Conservation (phyloP, 2,113 vertebrate genomes). For the Alouatta palliata region DNA sequence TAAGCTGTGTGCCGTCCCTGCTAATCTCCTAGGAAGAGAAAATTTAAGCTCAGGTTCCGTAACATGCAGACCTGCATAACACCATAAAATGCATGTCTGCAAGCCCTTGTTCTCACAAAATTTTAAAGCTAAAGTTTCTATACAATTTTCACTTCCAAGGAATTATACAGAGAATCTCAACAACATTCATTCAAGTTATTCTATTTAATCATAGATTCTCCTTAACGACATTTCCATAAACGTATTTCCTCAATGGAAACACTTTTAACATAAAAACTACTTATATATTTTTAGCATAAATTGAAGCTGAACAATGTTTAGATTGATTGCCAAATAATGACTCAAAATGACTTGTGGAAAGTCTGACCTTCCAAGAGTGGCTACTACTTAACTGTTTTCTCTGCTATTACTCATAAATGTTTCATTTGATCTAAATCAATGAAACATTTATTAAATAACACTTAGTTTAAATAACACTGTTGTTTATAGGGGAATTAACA, state of each 20-base stretch:
- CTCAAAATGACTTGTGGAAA: conserved; percentile 18
- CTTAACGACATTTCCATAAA: background rate
- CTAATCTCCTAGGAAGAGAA: conserved; percentile 41
- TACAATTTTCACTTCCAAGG: background rate
- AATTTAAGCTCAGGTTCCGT: background rate
- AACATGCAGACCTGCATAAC: background rate
- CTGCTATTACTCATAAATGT: background rate
- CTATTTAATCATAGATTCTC: background rate
- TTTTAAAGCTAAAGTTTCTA: conserved; percentile 25
- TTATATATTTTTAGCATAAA: background rate
- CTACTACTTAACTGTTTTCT: conserved; percentile 24
- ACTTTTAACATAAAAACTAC: background rate
- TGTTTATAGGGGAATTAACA: background rate
- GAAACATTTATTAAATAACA: no score
- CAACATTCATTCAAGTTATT: background rate
- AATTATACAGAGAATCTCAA: conserved; percentile 27
- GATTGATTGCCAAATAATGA: background rate
- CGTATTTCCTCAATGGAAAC: background rate
- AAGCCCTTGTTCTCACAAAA: background rate
- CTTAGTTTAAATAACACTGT: conserved; percentile 1
- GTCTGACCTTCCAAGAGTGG: background rate
- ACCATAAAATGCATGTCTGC: background rate
- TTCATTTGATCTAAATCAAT: background rate
- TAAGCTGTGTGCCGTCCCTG: background rate
- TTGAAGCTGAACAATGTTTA: background rate